Percentiles rank a stretch among this genome's conserved stretches.
Conservation (phyloP, 2,797 vertebrate species). For the Sciaenops ocellatus region DNA sequence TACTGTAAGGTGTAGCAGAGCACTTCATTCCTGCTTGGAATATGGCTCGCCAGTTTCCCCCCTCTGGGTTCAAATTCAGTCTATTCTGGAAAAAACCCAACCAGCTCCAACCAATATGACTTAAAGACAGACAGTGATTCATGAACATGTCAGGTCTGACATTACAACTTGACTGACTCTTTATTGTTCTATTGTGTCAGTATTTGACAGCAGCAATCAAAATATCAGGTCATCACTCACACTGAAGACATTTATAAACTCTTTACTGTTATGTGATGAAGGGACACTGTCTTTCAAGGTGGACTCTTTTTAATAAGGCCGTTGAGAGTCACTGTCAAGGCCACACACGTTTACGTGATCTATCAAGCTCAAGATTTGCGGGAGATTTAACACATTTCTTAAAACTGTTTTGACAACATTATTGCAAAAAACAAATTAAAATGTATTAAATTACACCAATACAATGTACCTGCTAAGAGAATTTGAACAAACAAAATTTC, state of each 20-base stretch:
- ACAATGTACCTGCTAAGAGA: background rate
- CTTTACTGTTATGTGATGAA: background rate
- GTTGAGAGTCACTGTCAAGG: background rate
- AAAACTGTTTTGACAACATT: background rate
- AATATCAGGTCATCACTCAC: background rate
- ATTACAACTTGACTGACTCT: slow-evolving; percentile 5
- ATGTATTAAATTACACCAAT: background rate
- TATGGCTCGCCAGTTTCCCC: background rate
- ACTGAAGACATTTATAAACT: slow-evolving; percentile 14
- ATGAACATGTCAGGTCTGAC: slow-evolving; percentile 17
- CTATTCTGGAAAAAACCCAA: slow-evolving; percentile 32
- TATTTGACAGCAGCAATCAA: background rate
- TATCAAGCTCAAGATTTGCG: background rate
- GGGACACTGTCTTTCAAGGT: too few relatives aligned
- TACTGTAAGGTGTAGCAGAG: slow-evolving; percentile 31
- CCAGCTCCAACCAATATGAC: background rate
- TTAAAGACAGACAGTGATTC: slow-evolving; percentile 13
- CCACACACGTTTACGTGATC: background rate
- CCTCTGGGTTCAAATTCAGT: slow-evolving; percentile 25
- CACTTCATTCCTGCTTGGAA: slow-evolving; percentile 14
- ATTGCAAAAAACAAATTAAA: background rate
- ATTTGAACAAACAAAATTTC: background rate
- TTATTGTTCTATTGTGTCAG: slow-evolving; percentile 15
- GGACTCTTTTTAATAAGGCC: background rate
- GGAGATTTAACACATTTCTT: background rate